phyloP scores from a whole-genome alignment of 2,888 invertebrate species.

The Agrilus cyanescens region DNA sequence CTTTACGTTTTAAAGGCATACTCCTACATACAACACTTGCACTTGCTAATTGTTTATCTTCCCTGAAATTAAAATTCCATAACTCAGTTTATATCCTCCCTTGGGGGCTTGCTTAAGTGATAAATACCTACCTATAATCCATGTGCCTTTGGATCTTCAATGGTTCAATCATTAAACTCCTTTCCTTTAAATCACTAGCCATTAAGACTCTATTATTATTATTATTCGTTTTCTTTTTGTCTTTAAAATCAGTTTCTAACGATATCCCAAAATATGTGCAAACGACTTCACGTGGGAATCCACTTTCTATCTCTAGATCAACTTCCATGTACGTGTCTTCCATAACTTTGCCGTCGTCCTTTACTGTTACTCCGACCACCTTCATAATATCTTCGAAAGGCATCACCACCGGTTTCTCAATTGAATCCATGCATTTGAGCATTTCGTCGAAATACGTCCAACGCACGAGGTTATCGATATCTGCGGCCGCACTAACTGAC shows the following conservation, averaged over 20 bases:
- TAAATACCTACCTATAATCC: slow-evolving; percentile 50
- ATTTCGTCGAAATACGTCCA: slow-evolving; percentile 69
- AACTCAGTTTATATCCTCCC: too few relatives aligned
- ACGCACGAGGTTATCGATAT: slow-evolving; percentile 53
- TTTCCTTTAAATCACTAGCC: slow-evolving; percentile 46
- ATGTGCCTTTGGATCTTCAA: slow-evolving; percentile 57
- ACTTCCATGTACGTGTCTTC: slow-evolving; percentile 47
- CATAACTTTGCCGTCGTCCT: slow-evolving; percentile 33
- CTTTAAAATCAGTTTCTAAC: slow-evolving; percentile 26
- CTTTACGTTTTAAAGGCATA: slow-evolving; percentile 53
- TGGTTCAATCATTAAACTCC: slow-evolving; percentile 46
- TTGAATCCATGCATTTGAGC: slow-evolving; percentile 40
- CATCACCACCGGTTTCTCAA: slow-evolving; percentile 29
- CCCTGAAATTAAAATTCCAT: slow-evolving; percentile 21
- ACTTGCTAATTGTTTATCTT: slow-evolving; percentile 66
- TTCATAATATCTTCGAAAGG: slow-evolving; percentile 39
- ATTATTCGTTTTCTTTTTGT: slow-evolving; percentile 22
- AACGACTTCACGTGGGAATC: slow-evolving; percentile 52
- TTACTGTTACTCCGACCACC: slow-evolving; percentile 29
- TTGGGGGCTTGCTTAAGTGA: too few relatives aligned
- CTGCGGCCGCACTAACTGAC: slow-evolving; percentile 63
- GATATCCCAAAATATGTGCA: slow-evolving; percentile 54
- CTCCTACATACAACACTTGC: slow-evolving; percentile 61
- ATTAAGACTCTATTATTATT: slow-evolving; percentile 38
- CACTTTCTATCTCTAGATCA: slow-evolving; percentile 43